Conservation (phyloP, 2,888 invertebrate species). For the Dryomyza anilis region DNA sequence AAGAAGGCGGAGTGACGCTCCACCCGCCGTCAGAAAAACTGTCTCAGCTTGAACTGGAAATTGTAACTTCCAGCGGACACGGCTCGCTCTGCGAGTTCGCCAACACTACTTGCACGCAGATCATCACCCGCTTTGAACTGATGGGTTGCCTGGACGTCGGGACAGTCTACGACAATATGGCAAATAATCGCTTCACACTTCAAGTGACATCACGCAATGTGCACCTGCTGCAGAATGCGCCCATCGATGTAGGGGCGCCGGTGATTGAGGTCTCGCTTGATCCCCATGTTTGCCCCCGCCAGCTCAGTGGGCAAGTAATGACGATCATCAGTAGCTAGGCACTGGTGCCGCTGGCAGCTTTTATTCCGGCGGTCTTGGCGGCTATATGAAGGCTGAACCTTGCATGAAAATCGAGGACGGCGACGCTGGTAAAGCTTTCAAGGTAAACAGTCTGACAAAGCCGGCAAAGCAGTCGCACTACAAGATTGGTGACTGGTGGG, state of each 20-base stretch:
- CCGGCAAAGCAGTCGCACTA: conserved; percentile 63
- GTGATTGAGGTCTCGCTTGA: conserved; percentile 87
- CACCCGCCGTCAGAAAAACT: conserved; percentile 62
- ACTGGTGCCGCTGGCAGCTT: conserved; percentile 45
- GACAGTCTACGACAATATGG: conserved; percentile 90
- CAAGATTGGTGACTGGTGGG: conserved; percentile 79
- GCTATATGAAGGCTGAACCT: conserved; percentile 61
- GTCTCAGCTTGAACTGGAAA: conserved; percentile 68
- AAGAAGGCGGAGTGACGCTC: conserved; percentile 74
- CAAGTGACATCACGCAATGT: conserved; percentile 70
- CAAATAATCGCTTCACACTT: conserved; percentile 88
- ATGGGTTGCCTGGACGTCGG: conserved; percentile 87
- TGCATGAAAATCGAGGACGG: conserved; percentile 75
- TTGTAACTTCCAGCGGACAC: conserved; percentile 92
- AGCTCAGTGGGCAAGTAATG: conserved; percentile 85
- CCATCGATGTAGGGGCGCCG: conserved; percentile 83
- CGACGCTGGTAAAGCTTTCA: conserved; percentile 72
- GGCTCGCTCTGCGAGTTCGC: conserved; percentile 93
- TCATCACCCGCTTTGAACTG: conserved; percentile 60
- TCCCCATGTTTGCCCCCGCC: conserved; percentile 87
- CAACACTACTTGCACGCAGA: conserved; percentile 78
- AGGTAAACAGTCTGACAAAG: conserved; percentile 65
- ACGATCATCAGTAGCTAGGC: conserved; percentile 80
- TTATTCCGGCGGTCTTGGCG: conserved; percentile 48
- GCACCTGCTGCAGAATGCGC: conserved; percentile 76